A percentile compares a stretch with the other conserved stretches of the same genome.
phyloP scores from a whole-genome alignment of 2,888 invertebrate species.

The Amphipyra berbera region DNA sequence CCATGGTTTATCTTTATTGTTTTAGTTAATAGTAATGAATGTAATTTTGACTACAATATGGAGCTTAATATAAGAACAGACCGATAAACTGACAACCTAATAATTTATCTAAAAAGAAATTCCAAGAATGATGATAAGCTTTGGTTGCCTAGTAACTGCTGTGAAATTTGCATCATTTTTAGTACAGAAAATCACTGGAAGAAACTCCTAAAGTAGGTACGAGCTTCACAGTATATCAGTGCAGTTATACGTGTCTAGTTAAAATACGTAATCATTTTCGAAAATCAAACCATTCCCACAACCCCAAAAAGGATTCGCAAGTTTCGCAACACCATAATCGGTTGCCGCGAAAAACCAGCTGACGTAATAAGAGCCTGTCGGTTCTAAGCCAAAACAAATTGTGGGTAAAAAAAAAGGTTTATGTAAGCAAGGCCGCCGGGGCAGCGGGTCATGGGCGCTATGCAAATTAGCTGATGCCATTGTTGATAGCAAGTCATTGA shows the following conservation, averaged over 20 bases:
- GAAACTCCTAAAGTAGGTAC: too few relatives aligned
- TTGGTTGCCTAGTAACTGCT: background rate
- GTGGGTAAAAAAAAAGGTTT: constrained; percentile 65
- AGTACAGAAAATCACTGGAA: too few relatives aligned
- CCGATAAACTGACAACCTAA: constrained; percentile 20
- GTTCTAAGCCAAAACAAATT: constrained; percentile 57
- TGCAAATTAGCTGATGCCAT: constrained; percentile 81
- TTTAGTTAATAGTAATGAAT: constrained; percentile 9
- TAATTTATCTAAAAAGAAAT: constrained; percentile 19
- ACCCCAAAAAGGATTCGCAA: constrained; percentile 8
- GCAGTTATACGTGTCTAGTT: too few relatives aligned
- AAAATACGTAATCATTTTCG: too few relatives aligned
- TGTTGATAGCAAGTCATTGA: constrained; percentile 72
- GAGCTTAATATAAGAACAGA: constrained; percentile 18
- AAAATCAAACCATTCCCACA: constrained; percentile 9
- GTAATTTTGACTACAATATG: constrained; percentile 7
- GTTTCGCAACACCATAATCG: constrained; percentile 38
- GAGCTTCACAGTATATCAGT: too few relatives aligned
- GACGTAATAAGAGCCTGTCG: constrained; percentile 48
- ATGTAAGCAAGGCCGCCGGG: constrained; percentile 73
- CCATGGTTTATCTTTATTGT: constrained; percentile 30
- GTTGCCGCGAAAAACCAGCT: constrained; percentile 34
- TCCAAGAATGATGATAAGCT: background rate
- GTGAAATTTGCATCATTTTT: background rate
- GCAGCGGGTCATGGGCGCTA: constrained; percentile 82